Conservation (phyloP, 2,797 vertebrate genomes). For the Megaceryle alcyon region DNA sequence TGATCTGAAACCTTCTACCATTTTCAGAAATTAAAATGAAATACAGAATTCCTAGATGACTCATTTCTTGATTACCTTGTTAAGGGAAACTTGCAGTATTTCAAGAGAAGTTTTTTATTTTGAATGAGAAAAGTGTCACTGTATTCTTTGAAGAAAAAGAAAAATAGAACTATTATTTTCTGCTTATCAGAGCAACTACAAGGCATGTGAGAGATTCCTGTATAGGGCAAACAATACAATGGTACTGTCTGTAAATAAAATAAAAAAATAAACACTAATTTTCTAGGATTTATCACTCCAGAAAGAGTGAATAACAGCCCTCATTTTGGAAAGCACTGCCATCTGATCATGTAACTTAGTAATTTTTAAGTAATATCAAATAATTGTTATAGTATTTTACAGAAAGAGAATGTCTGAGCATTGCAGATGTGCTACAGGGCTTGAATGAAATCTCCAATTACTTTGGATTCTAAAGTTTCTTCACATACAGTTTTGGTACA, state of each 20-base stretch:
- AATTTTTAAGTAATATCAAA: background rate
- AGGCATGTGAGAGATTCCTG: fast-evolving
- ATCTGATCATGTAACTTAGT: background rate
- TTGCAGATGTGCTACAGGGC: background rate
- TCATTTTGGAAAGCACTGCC: background rate
- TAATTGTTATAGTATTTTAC: background rate
- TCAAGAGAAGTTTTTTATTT: too few relatives aligned
- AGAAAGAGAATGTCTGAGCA: background rate
- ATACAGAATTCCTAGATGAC: background rate
- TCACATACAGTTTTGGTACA: background rate
- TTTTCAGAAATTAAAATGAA: background rate
- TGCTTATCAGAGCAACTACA: background rate
- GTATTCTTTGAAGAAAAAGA: background rate
- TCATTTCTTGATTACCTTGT: background rate
- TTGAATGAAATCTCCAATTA: background rate
- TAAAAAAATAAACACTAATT: background rate
- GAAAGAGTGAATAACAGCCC: background rate
- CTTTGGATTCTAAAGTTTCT: background rate
- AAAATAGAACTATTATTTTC: background rate
- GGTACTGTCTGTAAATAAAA: too few relatives aligned
- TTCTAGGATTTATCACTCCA: background rate
- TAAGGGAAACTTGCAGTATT: background rate
- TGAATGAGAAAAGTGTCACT: too few relatives aligned
- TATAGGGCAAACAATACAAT: fast-evolving
- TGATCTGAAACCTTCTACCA: background rate